Evolutionary conservation across 2,888 invertebrate species (phyloP), one percentile per base, ranked within the genome.

Genomic region (Saturnia pavonia): DNA sequence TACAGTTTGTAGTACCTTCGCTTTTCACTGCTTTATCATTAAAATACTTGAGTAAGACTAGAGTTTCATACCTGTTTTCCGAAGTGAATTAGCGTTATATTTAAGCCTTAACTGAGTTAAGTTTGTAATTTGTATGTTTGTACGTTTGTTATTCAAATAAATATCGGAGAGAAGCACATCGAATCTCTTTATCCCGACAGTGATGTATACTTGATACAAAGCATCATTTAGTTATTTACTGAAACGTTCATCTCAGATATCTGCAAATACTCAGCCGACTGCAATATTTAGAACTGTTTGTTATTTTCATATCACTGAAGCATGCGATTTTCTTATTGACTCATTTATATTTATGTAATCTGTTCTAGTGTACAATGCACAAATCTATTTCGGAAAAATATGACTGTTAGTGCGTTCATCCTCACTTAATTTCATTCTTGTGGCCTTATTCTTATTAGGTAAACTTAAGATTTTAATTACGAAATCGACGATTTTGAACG

Each of bases 191-290:
- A 65, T 65, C 65, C 40, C 9, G 65, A 40, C 65, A 65, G 16
- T 65, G 65, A 65, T 40, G 34, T 40, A 65, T 34, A 65, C 9
- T 65, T 40, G 34, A 65, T 65, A 19, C n/a, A 40, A 34, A 40
- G 40, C 65, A 34, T 60, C 34, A 40, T 40, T 65, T 65, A 11
- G 11, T 4, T 63, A 40, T 65, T 65, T 16, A 65, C 65, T 65
- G 11, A 60, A 34, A n/a, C 65, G 16, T 65, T 40, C 19, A 65
- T 65, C 65, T 65, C 19, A n/a, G 19, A 40, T 40, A 40, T 40
- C 65, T 65, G 65, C 65, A 22, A 65, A 40, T 40, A n/a, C 65
- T 65, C 65, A 65, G 65, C 40, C n/a, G n/a, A 40, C 19, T 40
- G 65, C 65, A 65, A 40, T 65, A 65, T 65, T 65, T 65, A 65